These are phyloP conservation scores for Synanthedon vespiformis DNA, from an alignment of 2,888 invertebrate species.

Conservation along the genomic window DNA sequence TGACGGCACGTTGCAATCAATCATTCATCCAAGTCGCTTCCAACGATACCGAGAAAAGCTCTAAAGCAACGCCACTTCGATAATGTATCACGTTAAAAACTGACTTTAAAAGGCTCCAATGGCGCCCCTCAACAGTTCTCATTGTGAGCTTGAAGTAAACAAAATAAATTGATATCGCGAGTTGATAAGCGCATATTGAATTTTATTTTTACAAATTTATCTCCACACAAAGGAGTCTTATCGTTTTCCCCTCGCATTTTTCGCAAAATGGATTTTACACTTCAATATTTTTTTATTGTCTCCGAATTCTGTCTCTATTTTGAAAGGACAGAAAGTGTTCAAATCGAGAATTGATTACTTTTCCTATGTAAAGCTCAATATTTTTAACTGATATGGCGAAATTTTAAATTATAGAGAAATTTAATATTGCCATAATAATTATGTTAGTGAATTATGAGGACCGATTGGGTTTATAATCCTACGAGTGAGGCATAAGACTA, in stretches of 20 bases:
- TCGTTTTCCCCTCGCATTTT: not conserved
- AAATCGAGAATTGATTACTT: too few relatives aligned
- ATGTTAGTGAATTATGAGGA: too few relatives aligned
- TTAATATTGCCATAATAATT: too few relatives aligned
- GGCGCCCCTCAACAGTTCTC: slow-evolving; percentile 23
- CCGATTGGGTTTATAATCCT: too few relatives aligned
- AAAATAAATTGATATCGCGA: slow-evolving; percentile 59
- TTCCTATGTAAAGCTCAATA: too few relatives aligned
- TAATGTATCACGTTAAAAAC: slow-evolving; percentile 64
- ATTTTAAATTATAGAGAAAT: too few relatives aligned
- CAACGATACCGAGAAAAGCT: slow-evolving; percentile 57
- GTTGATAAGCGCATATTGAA: slow-evolving; percentile 44
- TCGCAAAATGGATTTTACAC: not conserved
- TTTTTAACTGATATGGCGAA: too few relatives aligned
- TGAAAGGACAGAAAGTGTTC: too few relatives aligned
- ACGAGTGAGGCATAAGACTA: too few relatives aligned
- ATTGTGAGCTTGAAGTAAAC: slow-evolving; percentile 44
- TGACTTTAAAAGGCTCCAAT: slow-evolving; percentile 43
- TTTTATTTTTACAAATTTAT: slow-evolving; percentile 37
- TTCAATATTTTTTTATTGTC: not conserved
- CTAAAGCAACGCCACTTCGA: slow-evolving; percentile 53
- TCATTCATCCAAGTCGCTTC: slow-evolving; percentile 59
- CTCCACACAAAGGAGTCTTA: not conserved
- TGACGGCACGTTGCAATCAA: slow-evolving; percentile 36
- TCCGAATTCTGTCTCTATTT: not conserved